A percentile compares a stretch with the other conserved stretches of the same genome.
These are phyloP conservation scores for Laterallus jamaicensis DNA, from an alignment of 2,113 vertebrate genomes.

Conservation along the genomic window DNA sequence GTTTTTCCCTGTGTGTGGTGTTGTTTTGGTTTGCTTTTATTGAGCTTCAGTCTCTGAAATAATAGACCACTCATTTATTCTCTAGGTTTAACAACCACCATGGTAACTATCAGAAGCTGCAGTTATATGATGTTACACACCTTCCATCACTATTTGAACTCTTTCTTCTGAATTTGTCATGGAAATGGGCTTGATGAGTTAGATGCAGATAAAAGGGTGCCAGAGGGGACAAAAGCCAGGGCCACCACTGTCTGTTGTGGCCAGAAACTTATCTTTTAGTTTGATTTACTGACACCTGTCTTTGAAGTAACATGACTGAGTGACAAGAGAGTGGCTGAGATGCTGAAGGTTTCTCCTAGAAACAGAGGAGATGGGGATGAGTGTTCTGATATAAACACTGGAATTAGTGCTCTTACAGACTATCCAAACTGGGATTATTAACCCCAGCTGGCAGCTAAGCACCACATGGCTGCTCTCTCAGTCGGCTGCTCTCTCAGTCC, in stretches of 20 bases:
- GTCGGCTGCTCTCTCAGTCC: no score
- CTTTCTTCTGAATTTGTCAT: neutral
- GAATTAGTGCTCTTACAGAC: neutral
- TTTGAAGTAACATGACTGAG: neutral
- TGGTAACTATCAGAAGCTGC: neutral
- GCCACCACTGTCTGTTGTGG: accelerated
- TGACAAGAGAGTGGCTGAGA: neutral
- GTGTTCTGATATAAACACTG: neutral
- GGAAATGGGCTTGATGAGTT: neutral
- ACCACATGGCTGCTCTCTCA: no score
- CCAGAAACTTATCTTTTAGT: neutral
- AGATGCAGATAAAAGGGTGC: neutral
- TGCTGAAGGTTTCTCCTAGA: neutral
- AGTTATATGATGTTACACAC: neutral
- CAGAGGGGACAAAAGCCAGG: neutral
- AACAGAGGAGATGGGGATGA: neutral
- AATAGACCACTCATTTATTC: conserved; percentile 25
- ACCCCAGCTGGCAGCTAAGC: no score
- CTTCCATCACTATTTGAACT: neutral
- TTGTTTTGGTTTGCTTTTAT: conserved; percentile 11
- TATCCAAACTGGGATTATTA: neutral
- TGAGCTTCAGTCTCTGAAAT: neutral
- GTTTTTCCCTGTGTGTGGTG: neutral
- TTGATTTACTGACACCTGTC: neutral
- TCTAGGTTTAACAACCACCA: neutral